Evolutionary conservation across 2,113 vertebrate species (phyloP), one percentile per base, ranked within the genome.

Genomic region (Antennarius striatus): DNA sequence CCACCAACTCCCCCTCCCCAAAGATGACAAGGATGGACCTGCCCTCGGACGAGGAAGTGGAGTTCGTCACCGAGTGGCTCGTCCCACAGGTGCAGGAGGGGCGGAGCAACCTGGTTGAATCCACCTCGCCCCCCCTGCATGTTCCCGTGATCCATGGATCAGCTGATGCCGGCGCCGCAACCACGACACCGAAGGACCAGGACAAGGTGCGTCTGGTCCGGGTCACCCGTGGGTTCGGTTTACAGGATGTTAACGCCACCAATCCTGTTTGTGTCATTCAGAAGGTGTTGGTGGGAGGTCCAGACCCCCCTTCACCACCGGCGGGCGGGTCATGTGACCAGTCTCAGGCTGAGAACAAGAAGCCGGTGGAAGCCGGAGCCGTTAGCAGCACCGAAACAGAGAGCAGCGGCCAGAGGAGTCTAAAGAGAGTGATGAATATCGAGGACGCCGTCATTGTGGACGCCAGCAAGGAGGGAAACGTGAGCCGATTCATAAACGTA

Each of bases 401-500:
- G 28, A 53, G 22, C 5, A 28, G 30, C 22, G 16, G 0, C 0
- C 28, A 3, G 15, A 70, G 5, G 15, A 69, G 36, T 2, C 15
- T 71, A 15, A 79, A 84, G 66, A 68, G 63, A 55, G 13, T 10
- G 1, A 12, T 32, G 5, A 47, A 63, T 39, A 28, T 11, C 12
- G 83, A 89, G 8, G 75, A 86, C 4, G 43, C 85, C 11, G 95
- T 94, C 84, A 58, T 95, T 17, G 70, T 99, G 62, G 95, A 98
- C 83, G 95, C 95, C 58, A 94, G 94, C 47, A 94, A 90, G 82
- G 96, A 99, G 90, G 97, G 96, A 79, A 99, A 99, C 36, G 95
- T 98, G 52, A 94, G 93, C 64, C 92, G 97, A 52, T 99, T 99
- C 82, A 85, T 98, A 60, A 99, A 97, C 3, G 97, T 69, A 59